phyloP scores from a whole-genome alignment of 2,888 invertebrate species.

The Argyresthia goedartella region DNA sequence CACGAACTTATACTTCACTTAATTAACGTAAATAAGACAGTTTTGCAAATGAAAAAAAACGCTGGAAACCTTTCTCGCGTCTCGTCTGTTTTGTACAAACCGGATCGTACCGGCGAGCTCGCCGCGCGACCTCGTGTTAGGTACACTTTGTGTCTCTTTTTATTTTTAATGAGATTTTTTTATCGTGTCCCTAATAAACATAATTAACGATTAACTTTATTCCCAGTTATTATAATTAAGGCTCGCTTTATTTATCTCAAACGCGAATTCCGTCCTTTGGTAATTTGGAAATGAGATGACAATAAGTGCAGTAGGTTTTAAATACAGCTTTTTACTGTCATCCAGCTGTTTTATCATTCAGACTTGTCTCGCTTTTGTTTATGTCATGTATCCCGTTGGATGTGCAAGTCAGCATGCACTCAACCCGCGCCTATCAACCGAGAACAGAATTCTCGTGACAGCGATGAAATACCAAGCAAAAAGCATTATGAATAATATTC shows the following conservation, averaged over 20 bases:
- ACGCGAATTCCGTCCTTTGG: too few species aligned
- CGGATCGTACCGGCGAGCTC: conserved; percentile 28
- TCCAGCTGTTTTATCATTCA: too few species aligned
- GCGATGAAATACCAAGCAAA: conserved; percentile 36
- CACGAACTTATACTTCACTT: conserved; percentile 70
- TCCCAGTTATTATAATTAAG: conserved; percentile 4
- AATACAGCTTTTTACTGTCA: too few species aligned
- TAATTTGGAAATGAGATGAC: too few species aligned
- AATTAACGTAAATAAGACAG: conserved; percentile 68
- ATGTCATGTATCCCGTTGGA: neutral
- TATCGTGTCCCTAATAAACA: conserved; percentile 34
- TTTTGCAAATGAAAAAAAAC: conserved; percentile 55
- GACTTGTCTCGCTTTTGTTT: too few species aligned
- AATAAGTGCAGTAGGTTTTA: too few species aligned
- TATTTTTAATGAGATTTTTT: conserved; percentile 49
- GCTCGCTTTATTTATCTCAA: conserved; percentile 1
- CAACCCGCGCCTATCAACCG: conserved; percentile 25
- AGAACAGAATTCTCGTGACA: conserved; percentile 32
- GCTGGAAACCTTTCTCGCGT: conserved; percentile 18
- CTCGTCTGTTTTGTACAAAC: conserved; percentile 30
- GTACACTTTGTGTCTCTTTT: conserved; percentile 51
- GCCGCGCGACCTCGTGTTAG: conserved; percentile 28
- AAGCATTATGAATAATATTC: too few species aligned
- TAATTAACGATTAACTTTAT: conserved; percentile 17
- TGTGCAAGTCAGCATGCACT: conserved; percentile 23